Percentiles rank a stretch among this genome's conserved stretches.
These are phyloP conservation scores for Potorous gilbertii DNA, from an alignment of 2,797 vertebrate genomes.

Conservation along the genomic window DNA sequence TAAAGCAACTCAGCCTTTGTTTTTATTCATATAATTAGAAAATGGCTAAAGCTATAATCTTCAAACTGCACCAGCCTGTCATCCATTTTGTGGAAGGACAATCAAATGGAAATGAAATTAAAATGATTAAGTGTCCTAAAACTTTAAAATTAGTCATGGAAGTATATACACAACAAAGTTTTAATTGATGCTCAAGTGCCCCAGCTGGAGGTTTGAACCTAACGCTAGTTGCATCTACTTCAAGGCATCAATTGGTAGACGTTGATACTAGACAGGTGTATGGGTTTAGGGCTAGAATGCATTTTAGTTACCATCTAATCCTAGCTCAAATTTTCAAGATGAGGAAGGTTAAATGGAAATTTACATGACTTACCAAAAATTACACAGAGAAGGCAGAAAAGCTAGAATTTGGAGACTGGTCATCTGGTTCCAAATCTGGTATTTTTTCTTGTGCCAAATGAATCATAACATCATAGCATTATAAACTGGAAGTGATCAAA, in stretches of 20 bases:
- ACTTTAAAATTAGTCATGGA: constrained; percentile 1
- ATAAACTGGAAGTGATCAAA: not conserved
- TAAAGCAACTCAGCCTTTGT: constrained; percentile 33
- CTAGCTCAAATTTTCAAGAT: not conserved
- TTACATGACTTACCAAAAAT: not conserved
- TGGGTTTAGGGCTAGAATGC: not conserved
- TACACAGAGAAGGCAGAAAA: not conserved
- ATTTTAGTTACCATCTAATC: not conserved
- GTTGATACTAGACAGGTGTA: not conserved
- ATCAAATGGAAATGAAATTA: constrained; percentile 29
- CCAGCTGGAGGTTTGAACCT: not conserved
- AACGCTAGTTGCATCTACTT: not conserved
- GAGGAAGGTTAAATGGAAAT: not conserved
- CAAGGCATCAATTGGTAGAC: not conserved
- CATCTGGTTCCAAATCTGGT: not conserved
- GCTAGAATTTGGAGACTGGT: not conserved
- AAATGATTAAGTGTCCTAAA: constrained; percentile 37
- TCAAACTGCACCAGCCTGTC: constrained; percentile 19
- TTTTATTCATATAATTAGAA: constrained; percentile 52
- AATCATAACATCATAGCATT: not conserved
- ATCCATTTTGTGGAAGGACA: constrained; percentile 49
- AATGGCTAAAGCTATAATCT: constrained; percentile 42
- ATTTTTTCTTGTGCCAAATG: not conserved
- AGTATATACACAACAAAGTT: not conserved
- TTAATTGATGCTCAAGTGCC: not conserved